Percentiles rank a stretch among this genome's conserved stretches.
These are phyloP conservation scores for Chionodraco myersi DNA, from an alignment of 2,113 vertebrate species.

Conservation along the genomic window DNA sequence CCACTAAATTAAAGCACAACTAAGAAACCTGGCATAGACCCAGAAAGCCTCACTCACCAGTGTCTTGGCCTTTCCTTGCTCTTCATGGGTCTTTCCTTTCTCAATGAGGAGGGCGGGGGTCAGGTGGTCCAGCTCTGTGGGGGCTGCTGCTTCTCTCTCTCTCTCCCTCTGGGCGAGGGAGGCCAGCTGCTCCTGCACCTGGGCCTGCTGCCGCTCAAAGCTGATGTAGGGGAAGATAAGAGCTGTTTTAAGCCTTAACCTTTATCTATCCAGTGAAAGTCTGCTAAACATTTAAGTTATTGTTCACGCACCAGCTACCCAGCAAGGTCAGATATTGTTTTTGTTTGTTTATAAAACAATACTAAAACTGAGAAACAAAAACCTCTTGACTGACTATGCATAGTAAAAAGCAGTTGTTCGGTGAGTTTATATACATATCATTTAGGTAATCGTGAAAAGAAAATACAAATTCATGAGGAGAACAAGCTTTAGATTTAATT, in stretches of 20 bases:
- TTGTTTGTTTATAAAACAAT: background rate
- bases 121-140: conserved; percentile 67
- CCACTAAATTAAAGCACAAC: background rate
- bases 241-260: conserved; percentile 11
- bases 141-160: background rate
- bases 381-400: too few relatives aligned
- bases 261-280: background rate
- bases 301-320: background rate
- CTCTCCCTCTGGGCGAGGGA: conserved; percentile 84
- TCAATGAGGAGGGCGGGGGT: conserved; percentile 71
- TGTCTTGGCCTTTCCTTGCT: conserved; percentile 79
- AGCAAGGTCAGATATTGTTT: background rate
- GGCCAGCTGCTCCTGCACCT: conserved; percentile 87
- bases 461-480: too few relatives aligned
- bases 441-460: too few relatives aligned
- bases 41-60: conserved; percentile 84
- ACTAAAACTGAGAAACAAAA: too few relatives aligned
- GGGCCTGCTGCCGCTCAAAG: conserved; percentile 88
- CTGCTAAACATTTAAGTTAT: background rate
- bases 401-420: too few relatives aligned
- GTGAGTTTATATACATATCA: too few relatives aligned
- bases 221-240: conserved; percentile 62
- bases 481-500: too few relatives aligned
- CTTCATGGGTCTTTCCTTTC: conserved; percentile 69
- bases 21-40: too few relatives aligned